Conservation (phyloP, 2,113 vertebrate species). For the Rafetus swinhoei region DNA sequence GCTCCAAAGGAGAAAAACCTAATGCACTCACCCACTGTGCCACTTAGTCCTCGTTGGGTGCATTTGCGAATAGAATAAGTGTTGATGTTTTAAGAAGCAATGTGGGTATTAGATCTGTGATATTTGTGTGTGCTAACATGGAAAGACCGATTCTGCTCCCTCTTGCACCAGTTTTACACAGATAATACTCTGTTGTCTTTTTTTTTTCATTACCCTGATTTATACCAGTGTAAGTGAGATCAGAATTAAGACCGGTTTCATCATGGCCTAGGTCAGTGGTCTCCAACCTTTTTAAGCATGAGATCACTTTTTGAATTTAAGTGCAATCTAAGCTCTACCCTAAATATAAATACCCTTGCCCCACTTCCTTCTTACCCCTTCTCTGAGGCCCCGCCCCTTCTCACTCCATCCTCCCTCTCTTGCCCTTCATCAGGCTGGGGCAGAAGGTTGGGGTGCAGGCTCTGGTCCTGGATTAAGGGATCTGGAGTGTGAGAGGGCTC, state of each 20-base stretch:
- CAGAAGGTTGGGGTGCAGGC: too few species aligned
- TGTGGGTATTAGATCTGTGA: neutral
- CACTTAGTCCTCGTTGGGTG: neutral
- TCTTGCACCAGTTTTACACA: neutral
- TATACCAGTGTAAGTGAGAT: neutral
- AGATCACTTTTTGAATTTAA: too few species aligned
- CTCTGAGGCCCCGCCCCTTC: too few species aligned
- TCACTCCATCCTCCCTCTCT: too few species aligned
- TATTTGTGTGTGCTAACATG: neutral
- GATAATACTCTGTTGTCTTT: neutral
- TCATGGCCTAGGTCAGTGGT: neutral
- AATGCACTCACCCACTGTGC: accelerated
- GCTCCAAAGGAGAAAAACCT: accelerated
- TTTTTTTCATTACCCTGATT: neutral
- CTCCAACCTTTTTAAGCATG: too few species aligned
- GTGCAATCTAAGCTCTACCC: too few species aligned
- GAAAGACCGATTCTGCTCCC: neutral
- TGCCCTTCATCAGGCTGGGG: too few species aligned
- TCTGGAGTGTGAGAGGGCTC: too few species aligned
- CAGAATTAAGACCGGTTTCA: neutral
- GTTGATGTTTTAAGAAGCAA: neutral
- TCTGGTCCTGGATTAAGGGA: too few species aligned
- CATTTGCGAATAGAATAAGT: neutral
- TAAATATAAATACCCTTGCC: too few species aligned
- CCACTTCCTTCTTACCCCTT: too few species aligned